Conservation (phyloP, 2,888 invertebrate genomes). For the Dione vanillae region DNA sequence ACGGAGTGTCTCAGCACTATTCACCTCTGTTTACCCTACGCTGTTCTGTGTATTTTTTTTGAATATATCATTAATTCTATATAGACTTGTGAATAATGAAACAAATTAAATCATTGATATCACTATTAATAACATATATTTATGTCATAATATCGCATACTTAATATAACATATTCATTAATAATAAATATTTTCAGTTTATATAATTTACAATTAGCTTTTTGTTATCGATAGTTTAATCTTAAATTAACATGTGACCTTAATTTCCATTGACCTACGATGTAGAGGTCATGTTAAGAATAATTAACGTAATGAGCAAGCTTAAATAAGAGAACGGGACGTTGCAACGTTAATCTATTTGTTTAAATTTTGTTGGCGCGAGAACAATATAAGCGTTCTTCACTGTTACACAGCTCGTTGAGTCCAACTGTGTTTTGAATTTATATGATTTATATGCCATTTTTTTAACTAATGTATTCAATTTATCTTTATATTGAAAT, state of each 20-base stretch:
- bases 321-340: slow-evolving; percentile 46
- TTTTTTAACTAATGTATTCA: background rate
- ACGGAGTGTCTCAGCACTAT: too few species aligned
- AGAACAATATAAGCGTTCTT: slow-evolving; percentile 56
- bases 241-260: slow-evolving; percentile 42
- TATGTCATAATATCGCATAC: too few species aligned
- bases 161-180: background rate
- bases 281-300: slow-evolving; percentile 46
- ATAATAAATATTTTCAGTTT: slow-evolving; percentile 22
- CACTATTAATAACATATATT: too few species aligned
- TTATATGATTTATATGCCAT: background rate
- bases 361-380: slow-evolving; percentile 56
- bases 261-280: slow-evolving; percentile 46
- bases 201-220: slow-evolving; percentile 19
- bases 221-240: slow-evolving; percentile 41
- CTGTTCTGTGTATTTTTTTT: too few species aligned
- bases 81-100: too few species aligned
- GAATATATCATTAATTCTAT: too few species aligned
- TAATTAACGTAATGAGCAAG: slow-evolving; percentile 56
- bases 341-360: slow-evolving; percentile 61
- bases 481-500: too few species aligned
- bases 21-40: too few species aligned
- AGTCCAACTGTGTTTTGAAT: slow-evolving; percentile 53
- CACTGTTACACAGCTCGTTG: slow-evolving; percentile 60
- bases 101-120: too few species aligned